Evolutionary conservation across 2,113 vertebrate species (phyloP).

Genomic region (Cyrtonyx montezumae): DNA sequence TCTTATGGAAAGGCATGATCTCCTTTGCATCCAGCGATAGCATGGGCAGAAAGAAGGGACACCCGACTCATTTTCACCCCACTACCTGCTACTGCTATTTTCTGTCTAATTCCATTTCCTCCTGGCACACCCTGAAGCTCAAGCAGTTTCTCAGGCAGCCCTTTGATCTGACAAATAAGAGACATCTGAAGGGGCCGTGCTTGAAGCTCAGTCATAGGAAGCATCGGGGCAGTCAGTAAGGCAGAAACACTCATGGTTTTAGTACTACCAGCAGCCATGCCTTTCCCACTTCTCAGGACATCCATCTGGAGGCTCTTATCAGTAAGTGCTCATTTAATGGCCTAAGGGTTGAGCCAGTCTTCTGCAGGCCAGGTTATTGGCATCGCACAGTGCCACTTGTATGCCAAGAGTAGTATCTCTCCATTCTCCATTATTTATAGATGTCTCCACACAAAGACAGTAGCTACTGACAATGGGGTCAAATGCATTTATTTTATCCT

Average conservation of each 20-base stretch:
- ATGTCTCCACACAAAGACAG: neutral
- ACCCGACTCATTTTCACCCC: neutral
- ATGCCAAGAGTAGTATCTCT: neutral
- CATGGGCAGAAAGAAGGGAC: neutral
- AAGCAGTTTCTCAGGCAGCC: neutral
- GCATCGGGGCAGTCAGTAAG: neutral
- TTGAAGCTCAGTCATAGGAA: neutral
- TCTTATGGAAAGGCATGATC: neutral
- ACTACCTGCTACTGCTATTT: neutral
- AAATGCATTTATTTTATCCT: neutral
- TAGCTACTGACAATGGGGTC: neutral
- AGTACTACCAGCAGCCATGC: neutral
- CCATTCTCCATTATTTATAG: neutral
- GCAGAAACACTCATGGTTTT: neutral
- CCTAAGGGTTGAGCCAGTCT: neutral
- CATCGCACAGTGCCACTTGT: rapidly evolving
- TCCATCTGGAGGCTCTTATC: neutral
- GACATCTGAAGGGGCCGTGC: neutral
- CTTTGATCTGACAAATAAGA: neutral
- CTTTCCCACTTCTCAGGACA: neutral
- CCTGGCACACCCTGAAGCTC: neutral
- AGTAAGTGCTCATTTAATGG: neutral
- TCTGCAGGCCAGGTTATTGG: rapidly evolving
- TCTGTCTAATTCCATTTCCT: neutral
- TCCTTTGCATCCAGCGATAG: neutral